Conservation (phyloP, 2,888 invertebrate genomes). For the Acleris emargana region DNA sequence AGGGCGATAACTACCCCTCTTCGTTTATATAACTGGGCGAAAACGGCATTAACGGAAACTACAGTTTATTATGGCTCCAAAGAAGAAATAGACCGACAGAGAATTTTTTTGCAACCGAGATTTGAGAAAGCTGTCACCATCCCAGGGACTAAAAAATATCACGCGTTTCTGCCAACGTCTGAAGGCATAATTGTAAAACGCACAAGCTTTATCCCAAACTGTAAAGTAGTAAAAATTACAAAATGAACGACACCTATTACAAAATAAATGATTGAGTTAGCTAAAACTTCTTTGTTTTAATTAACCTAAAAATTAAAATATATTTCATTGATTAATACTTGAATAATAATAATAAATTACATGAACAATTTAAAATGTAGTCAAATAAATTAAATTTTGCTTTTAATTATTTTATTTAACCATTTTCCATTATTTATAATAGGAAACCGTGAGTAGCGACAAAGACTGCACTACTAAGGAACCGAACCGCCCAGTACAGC, state of each 20-base stretch:
- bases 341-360: no score
- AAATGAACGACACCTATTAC: neutral
- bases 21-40: slow-evolving; percentile 37
- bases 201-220: slow-evolving; percentile 5
- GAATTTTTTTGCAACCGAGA: slow-evolving; percentile 32
- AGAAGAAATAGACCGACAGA: slow-evolving; percentile 31
- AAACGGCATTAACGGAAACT: slow-evolving; percentile 33
- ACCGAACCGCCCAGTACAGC: no score
- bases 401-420: no score
- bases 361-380: no score
- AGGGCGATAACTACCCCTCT: slow-evolving; percentile 30
- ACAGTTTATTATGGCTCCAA: slow-evolving; percentile 34
- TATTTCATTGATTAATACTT: no score
- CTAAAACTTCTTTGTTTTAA: no score
- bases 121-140: slow-evolving; percentile 30
- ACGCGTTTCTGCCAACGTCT: slow-evolving; percentile 25
- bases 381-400: no score
- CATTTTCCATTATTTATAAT: no score
- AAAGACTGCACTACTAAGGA: no score
- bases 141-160: slow-evolving; percentile 13
- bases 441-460: no score
- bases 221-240: slow-evolving; percentile 12
- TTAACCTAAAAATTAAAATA: no score
- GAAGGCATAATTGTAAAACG: slow-evolving; percentile 5
- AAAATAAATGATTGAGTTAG: no score